Conservation (phyloP, 2,113 vertebrate species). For the Patagioenas fasciata region DNA sequence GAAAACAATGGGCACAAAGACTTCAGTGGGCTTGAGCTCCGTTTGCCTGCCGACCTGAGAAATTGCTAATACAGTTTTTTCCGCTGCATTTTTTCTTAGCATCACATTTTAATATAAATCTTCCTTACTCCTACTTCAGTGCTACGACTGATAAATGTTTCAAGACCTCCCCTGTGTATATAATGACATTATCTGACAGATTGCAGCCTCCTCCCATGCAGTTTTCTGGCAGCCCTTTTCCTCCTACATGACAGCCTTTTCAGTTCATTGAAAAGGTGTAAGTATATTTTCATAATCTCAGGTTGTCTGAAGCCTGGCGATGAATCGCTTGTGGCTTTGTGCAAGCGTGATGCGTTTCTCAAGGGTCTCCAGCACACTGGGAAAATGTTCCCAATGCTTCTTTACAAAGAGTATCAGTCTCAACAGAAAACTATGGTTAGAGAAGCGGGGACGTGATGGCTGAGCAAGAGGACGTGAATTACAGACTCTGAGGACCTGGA, state of each 20-base stretch:
- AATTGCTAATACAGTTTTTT: not conserved
- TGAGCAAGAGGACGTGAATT: not conserved
- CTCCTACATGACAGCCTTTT: slow-evolving; percentile 27
- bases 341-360: not conserved
- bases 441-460: not conserved
- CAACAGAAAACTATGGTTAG: not conserved
- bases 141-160: slow-evolving; percentile 35
- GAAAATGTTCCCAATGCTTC: not conserved
- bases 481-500: not conserved
- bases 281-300: slow-evolving; percentile 18
- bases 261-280: slow-evolving; percentile 17
- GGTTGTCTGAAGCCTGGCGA: not conserved
- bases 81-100: not conserved
- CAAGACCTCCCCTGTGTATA: slow-evolving; percentile 10
- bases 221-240: slow-evolving; percentile 26
- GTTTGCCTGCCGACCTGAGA: not conserved
- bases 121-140: not conserved
- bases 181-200: slow-evolving; percentile 54
- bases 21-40: not conserved
- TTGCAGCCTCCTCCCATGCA: slow-evolving; percentile 1
- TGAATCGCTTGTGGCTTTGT: not conserved
- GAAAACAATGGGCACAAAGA: not conserved
- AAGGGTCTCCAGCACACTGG: not conserved
- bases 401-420: not conserved
- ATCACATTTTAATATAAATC: slow-evolving; percentile 6